These are phyloP conservation scores for Cochlearius cochlearius DNA, from an alignment of 2,113 vertebrate genomes.

Conservation along the genomic window DNA sequence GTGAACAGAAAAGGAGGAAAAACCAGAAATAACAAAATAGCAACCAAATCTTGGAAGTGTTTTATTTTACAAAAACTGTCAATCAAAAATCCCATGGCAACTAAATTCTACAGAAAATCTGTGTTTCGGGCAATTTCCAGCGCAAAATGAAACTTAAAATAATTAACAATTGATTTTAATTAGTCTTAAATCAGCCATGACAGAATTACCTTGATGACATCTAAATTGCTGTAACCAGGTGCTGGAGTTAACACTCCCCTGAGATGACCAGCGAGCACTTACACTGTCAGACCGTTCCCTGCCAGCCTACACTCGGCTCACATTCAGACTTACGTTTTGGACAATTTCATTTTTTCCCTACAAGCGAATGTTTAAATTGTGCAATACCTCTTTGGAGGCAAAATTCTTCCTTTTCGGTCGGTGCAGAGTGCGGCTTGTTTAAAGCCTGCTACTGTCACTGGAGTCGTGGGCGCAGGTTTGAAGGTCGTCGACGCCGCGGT, in stretches of 20 bases:
- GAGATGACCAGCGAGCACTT: not conserved
- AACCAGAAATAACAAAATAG: not conserved
- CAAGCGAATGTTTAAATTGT: not conserved
- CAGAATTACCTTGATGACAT: not conserved
- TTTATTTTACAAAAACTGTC: not conserved
- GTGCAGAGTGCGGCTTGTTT: not conserved
- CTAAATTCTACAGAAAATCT: not conserved
- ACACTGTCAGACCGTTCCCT: not conserved
- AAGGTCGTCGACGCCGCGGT: fast-evolving
- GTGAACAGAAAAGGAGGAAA: not conserved
- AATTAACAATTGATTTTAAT: constrained; percentile 8
- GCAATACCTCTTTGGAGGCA: not conserved
- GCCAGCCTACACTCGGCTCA: not conserved
- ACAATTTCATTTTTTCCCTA: not conserved
- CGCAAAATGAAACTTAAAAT: not conserved
- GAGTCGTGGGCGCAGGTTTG: not conserved
- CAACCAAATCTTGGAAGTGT: not conserved
- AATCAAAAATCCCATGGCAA: not conserved
- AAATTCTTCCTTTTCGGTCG: not conserved
- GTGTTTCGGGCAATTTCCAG: not conserved
- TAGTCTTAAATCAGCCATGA: not conserved
- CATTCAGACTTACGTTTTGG: not conserved
- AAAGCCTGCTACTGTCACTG: not conserved
- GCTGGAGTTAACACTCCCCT: not conserved
- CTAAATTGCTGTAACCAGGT: constrained; percentile 8